phyloP scores from a whole-genome alignment of 2,113 vertebrate species.

The Myrmecobius fasciatus region DNA sequence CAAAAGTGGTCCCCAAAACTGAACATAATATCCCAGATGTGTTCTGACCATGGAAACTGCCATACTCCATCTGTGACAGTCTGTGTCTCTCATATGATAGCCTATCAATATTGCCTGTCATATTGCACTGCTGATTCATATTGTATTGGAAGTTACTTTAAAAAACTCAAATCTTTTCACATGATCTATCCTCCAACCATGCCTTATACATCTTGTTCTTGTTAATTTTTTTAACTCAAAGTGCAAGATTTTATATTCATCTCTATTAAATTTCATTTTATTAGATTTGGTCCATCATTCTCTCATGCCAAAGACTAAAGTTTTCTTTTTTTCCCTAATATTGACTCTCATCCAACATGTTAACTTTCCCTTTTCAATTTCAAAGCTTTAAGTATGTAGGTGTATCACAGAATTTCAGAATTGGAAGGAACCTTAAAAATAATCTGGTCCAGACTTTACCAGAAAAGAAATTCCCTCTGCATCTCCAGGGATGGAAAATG shows the following conservation, averaged over 20 bases:
- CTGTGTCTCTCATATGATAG: neutral
- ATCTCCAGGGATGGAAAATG: neutral
- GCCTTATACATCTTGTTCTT: neutral
- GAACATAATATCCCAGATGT: neutral
- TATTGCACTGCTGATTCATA: neutral
- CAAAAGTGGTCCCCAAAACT: neutral
- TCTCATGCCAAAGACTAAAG: neutral
- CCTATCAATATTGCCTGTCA: neutral
- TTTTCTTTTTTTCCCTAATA: neutral
- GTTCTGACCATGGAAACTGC: neutral
- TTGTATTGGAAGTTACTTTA: neutral
- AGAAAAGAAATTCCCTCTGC: neutral
- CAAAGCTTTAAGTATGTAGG: neutral
- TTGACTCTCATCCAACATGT: neutral
- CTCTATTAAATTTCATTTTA: conserved; percentile 1
- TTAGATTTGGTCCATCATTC: neutral
- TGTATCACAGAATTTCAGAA: neutral
- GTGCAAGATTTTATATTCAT: neutral
- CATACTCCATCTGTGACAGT: neutral
- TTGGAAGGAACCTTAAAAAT: neutral
- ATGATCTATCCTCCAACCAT: neutral
- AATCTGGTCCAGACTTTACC: neutral
- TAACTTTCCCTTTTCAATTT: neutral
- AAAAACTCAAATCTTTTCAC: neutral
- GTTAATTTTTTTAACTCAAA: neutral